These are phyloP conservation scores for Conopomorpha cramerella DNA, from an alignment of 1,140 invertebrate genomes.

Conservation along the genomic window DNA sequence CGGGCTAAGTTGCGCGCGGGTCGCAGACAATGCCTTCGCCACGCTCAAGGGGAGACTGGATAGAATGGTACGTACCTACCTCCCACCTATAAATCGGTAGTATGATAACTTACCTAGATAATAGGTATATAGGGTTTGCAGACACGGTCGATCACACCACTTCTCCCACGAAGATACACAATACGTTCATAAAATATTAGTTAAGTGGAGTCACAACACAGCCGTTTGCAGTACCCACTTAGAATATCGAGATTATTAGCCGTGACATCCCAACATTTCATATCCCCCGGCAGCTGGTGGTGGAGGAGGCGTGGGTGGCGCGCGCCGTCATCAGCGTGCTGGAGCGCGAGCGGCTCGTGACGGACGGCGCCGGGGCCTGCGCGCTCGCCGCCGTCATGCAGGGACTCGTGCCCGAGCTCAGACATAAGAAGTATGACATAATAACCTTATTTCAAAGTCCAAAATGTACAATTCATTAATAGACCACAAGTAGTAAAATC, in stretches of 20 bases:
- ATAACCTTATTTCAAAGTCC: no score
- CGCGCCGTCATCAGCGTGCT: constrained; percentile 30
- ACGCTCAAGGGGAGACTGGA: constrained; percentile 38
- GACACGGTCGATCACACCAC: no score
- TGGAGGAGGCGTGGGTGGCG: constrained; percentile 34
- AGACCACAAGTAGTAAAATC: no score
- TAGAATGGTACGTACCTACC: constrained; percentile 25
- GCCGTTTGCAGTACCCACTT: no score
- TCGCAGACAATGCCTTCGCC: constrained; percentile 33
- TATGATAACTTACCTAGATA: no score
- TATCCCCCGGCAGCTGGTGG: constrained; percentile 22
- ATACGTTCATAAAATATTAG: no score
- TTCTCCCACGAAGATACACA: no score
- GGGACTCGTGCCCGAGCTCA: constrained; percentile 35
- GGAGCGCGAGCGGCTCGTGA: constrained; percentile 42
- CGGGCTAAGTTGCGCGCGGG: constrained; percentile 22
- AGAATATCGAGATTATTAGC: no score
- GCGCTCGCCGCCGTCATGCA: constrained; percentile 42
- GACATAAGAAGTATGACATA: constrained; percentile 37
- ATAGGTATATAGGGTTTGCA: no score
- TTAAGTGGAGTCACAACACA: no score
- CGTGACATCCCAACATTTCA: no score
- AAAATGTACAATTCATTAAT: no score
- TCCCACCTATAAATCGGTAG: neutral
- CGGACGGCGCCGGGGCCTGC: constrained; percentile 37